Evolutionary conservation across 2,113 vertebrate species (phyloP).

Genomic region (Bubalus kerabau): DNA sequence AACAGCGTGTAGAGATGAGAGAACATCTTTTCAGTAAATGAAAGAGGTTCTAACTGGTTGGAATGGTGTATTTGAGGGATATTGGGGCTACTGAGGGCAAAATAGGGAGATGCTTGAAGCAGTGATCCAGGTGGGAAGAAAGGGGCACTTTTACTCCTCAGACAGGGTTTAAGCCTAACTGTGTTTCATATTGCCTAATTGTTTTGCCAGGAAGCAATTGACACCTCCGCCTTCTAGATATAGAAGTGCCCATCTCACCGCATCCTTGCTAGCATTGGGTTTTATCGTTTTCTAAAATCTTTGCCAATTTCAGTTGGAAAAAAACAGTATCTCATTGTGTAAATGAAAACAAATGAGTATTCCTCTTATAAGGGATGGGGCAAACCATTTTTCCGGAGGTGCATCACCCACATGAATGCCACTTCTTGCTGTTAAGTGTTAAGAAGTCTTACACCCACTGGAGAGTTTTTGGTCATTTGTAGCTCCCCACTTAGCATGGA

Average conservation of each 20-base stretch:
- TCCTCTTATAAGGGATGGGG: neutral
- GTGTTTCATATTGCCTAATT: neutral
- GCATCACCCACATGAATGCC: neutral
- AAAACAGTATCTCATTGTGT: neutral
- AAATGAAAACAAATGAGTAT: neutral
- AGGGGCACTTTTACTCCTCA: neutral
- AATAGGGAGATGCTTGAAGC: neutral
- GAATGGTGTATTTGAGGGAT: neutral
- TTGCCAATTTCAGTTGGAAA: neutral
- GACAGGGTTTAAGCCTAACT: too few relatives aligned
- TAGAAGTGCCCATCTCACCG: neutral
- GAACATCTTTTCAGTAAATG: neutral
- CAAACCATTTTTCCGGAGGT: neutral
- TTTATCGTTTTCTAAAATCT: neutral
- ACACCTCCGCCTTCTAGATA: neutral
- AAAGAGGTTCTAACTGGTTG: neutral
- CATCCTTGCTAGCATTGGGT: neutral
- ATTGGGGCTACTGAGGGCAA: neutral
- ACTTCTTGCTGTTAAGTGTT: neutral
- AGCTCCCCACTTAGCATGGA: neutral
- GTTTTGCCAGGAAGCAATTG: slow-evolving; percentile 7
- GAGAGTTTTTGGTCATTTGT: neutral
- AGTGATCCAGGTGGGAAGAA: neutral
- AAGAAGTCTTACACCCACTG: neutral
- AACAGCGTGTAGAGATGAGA: neutral